phyloP scores from a whole-genome alignment of 2,113 vertebrate genomes.

The Sisor rabdophorus region DNA sequence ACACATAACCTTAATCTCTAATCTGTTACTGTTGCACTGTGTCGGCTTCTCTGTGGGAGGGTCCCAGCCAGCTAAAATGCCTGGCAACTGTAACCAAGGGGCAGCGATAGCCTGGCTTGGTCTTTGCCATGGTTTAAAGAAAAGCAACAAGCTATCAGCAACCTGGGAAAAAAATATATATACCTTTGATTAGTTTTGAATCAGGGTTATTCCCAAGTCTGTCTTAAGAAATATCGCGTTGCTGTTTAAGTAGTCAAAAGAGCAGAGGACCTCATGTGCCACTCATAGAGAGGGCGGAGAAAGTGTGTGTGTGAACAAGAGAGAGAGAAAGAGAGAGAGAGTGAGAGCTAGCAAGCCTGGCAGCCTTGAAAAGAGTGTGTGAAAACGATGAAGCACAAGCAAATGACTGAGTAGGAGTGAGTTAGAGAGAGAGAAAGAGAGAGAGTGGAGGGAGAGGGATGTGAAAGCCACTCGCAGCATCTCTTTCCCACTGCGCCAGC shows the following conservation, averaged over 20 bases:
- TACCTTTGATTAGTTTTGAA: conserved; percentile 72
- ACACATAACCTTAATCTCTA: conserved; percentile 49
- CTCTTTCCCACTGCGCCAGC: conserved; percentile 49
- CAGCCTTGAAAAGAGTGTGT: conserved; percentile 60
- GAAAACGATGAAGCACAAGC: conserved; percentile 60
- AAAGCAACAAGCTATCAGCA: conserved; percentile 15
- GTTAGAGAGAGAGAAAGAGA: conserved; percentile 64
- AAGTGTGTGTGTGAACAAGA: conserved; percentile 42
- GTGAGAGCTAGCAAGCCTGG: conserved; percentile 50
- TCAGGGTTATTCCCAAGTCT: conserved; percentile 61
- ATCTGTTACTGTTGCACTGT: conserved; percentile 66
- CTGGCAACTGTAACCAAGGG: conserved; percentile 84
- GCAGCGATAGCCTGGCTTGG: conserved; percentile 70
- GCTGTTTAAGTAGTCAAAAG: conserved; percentile 56
- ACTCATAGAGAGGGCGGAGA: conserved; percentile 59
- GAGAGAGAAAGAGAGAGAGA: conserved; percentile 46
- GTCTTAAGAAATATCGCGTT: conserved; percentile 48
- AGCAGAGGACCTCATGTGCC: conserved; percentile 78
- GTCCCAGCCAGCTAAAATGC: conserved; percentile 71
- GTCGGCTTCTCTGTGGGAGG: conserved; percentile 68
- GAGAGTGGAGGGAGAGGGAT: conserved; percentile 58
- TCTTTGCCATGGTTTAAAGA: conserved; percentile 64
- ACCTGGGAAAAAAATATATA: conserved; percentile 6
- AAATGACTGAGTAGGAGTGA: conserved; percentile 63
- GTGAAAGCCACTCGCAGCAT: conserved; percentile 53